Evolutionary conservation across 2,113 vertebrate species (phyloP).

Genomic region (Catharus fuscescens): DNA sequence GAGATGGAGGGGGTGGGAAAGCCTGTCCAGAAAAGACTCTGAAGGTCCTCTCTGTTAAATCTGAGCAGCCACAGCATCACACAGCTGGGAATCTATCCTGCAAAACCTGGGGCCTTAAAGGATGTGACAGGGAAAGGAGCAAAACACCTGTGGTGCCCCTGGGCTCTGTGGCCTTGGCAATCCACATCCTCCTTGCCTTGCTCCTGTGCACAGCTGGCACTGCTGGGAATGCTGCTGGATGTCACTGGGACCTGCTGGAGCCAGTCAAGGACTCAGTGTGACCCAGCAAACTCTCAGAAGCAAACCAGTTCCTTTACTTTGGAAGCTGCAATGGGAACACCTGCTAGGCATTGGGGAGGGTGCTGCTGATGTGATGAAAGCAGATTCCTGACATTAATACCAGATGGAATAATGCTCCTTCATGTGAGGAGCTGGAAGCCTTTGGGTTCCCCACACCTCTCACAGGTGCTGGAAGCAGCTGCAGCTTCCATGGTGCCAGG

Average conservation of each 20-base stretch:
- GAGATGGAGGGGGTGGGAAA: background rate
- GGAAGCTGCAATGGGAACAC: background rate
- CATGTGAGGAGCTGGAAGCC: background rate
- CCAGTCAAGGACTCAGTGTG: background rate
- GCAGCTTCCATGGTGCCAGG: background rate
- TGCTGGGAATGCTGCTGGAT: background rate
- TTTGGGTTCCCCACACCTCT: background rate
- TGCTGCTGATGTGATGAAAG: background rate
- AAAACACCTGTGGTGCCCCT: background rate
- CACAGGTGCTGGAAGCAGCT: background rate
- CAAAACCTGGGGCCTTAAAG: background rate
- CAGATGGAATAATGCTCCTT: background rate
- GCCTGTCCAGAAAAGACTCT: background rate
- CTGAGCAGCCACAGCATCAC: background rate
- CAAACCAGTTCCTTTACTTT: background rate
- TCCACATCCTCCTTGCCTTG: background rate
- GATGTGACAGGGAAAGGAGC: background rate
- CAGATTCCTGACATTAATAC: background rate
- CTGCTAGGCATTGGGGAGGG: background rate
- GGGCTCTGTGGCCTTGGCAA: background rate
- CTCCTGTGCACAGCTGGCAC: background rate
- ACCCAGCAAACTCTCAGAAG: background rate
- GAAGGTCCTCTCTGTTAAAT: background rate
- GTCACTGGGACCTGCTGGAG: background rate
- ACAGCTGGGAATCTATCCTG: background rate